Evolutionary conservation across 2,113 vertebrate genomes (phyloP), one percentile per base, ranked within the genome.

Genomic region (Acanthisitta chloris): DNA sequence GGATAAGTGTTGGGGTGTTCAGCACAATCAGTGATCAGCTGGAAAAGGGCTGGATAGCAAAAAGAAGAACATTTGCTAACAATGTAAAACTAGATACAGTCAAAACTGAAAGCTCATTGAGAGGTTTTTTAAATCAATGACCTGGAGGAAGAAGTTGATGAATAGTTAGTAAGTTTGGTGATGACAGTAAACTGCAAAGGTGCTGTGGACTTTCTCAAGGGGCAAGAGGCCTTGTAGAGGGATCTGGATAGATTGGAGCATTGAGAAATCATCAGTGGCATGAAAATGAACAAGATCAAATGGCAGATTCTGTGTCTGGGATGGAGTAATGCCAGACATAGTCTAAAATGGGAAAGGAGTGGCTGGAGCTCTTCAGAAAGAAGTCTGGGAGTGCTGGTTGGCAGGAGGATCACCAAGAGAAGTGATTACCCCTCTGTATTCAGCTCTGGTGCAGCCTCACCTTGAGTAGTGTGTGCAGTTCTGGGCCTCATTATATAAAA

Each of bases 221-320:
- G 18, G 45, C 3, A 14, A n/a, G n/a, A 73, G 6, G 17, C 28
- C 28, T 38, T 64, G 40, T 28, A 55, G 48, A 46, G 40, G 21
- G n/a, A 38, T 28, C 33, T 62, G 57, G 67, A 62, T 2, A 0
- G 48, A 38, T 9, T 38, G 10, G n/a, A 62, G 21, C 3, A 16
- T 16, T 51, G 55, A 1, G 66, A 8, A 26, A 0, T 21, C n/a
- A 33, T 26, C n/a, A 84, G 2, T 0, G 0, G 0, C 8, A 33
- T 12, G 29, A 84, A 65, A 0, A 18, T 40, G 17, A 55, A 2
- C 28, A 46, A 46, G 49, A 33, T 8, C 40, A 38, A 38, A 38
- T 64, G n/a, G n/a, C 21, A 9, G 40, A 64, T 54, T 54, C 48
- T 73, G 48, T 28, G 54, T 15, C 54, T 31, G 43, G 19, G 18